Conservation (phyloP, 2,888 invertebrate species). For the Auanema sp. region DNA sequence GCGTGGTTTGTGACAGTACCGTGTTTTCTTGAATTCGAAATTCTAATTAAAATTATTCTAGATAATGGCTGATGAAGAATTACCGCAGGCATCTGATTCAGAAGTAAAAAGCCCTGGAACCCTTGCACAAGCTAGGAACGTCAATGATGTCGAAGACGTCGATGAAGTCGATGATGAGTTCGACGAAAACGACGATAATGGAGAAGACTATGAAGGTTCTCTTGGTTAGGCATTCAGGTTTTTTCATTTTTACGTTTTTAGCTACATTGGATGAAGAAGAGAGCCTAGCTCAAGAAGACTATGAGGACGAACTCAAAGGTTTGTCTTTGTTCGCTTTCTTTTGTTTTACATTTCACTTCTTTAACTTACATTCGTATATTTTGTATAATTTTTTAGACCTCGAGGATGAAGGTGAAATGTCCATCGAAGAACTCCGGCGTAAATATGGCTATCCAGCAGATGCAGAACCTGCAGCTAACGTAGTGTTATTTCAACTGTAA, state of each 20-base stretch:
- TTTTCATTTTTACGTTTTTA: slow-evolving; percentile 26
- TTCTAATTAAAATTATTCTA: no score
- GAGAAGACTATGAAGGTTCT: slow-evolving; percentile 54
- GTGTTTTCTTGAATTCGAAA: no score
- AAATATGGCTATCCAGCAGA: slow-evolving; percentile 40
- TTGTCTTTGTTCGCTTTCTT: slow-evolving; percentile 1
- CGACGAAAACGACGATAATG: slow-evolving; percentile 28
- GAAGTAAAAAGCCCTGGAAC: no score
- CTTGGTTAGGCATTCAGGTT: background rate
- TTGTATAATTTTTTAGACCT: slow-evolving; percentile 26
- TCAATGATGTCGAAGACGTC: background rate
- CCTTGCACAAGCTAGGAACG: background rate
- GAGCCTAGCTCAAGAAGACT: slow-evolving; percentile 43
- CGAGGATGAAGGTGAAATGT: slow-evolving; percentile 56
- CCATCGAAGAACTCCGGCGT: slow-evolving; percentile 55
- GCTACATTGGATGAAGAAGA: slow-evolving; percentile 61
- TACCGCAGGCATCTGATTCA: no score
- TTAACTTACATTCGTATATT: background rate
- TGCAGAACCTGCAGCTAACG: background rate
- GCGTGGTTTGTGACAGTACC: no score
- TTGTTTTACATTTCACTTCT: background rate
- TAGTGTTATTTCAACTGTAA: no score
- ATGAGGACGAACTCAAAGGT: slow-evolving; percentile 50
- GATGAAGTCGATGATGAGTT: slow-evolving; percentile 1
- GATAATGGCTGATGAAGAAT: no score